Evolutionary conservation across 2,888 invertebrate species (phyloP).

Genomic region (Noctuana brunneofusca): DNA sequence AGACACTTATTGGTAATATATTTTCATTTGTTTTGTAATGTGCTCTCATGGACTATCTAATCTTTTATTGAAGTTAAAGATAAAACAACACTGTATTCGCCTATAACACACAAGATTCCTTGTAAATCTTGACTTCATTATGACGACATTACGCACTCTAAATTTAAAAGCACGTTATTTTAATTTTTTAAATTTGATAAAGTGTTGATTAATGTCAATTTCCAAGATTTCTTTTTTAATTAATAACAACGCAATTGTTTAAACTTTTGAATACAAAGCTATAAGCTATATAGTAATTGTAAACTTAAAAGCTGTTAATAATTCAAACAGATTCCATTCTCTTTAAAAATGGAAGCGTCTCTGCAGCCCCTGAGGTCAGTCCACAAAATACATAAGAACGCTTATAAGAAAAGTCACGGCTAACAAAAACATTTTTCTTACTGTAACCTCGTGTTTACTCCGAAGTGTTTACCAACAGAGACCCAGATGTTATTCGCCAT

Average conservation of each 20-base stretch:
- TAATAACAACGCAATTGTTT: too few species aligned
- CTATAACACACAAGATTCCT: too few species aligned
- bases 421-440: conserved; percentile 79
- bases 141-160: too few species aligned
- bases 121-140: too few species aligned
- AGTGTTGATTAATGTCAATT: too few species aligned
- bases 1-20: conserved; percentile 35
- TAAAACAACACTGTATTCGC: too few species aligned
- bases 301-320: conserved; percentile 14
- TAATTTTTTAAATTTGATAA: too few species aligned
- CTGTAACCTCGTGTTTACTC: conserved; percentile 72
- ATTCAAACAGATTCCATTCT: conserved; percentile 21
- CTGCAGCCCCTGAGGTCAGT: conserved; percentile 30
- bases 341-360: conserved; percentile 31
- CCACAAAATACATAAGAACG: conserved; percentile 54
- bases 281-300: conserved; percentile 11
- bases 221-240: background rate
- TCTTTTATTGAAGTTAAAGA: too few species aligned
- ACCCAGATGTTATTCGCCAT: conserved; percentile 79
- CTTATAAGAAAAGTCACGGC: conserved; percentile 57
- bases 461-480: conserved; percentile 76
- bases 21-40: conserved; percentile 16
- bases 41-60: background rate
- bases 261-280: background rate
- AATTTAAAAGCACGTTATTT: too few species aligned